These are phyloP conservation scores for Cyclina sinensis DNA, from an alignment of 1,140 invertebrate species.

Conservation along the genomic window DNA sequence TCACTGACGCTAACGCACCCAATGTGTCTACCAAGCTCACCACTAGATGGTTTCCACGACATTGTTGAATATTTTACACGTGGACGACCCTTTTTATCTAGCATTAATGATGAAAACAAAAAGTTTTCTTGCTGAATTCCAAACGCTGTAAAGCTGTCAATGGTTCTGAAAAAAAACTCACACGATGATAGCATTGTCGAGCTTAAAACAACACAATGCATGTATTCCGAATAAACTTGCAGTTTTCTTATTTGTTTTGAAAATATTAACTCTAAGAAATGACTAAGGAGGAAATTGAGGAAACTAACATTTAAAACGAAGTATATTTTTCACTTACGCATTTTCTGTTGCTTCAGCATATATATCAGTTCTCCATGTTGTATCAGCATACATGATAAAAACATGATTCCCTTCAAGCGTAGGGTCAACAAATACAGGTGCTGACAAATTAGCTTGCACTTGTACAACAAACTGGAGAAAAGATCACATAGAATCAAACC, in stretches of 20 bases:
- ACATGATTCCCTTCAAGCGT: conserved; percentile 38
- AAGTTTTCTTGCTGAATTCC: conserved; percentile 8
- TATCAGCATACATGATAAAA: conserved; percentile 45
- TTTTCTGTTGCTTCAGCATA: conserved; percentile 25
- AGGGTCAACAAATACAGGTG: conserved; percentile 16
- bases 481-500: too few relatives aligned
- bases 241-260: too few relatives aligned
- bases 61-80: background rate
- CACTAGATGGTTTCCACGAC: background rate
- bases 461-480: conserved; percentile 16
- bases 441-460: background rate
- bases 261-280: too few relatives aligned
- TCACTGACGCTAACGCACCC: background rate
- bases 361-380: conserved; percentile 24
- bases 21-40: background rate
- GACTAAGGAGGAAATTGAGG: too few relatives aligned
- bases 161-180: background rate
- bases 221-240: too few relatives aligned
- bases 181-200: too few relatives aligned
- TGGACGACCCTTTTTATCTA: background rate
- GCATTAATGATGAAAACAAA: background rate
- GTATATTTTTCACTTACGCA: background rate
- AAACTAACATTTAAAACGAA: too few relatives aligned
- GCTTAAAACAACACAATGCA: too few relatives aligned
- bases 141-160: background rate